phyloP scores from a whole-genome alignment of 1,140 invertebrate species.

The Galendromus occidentalis region DNA sequence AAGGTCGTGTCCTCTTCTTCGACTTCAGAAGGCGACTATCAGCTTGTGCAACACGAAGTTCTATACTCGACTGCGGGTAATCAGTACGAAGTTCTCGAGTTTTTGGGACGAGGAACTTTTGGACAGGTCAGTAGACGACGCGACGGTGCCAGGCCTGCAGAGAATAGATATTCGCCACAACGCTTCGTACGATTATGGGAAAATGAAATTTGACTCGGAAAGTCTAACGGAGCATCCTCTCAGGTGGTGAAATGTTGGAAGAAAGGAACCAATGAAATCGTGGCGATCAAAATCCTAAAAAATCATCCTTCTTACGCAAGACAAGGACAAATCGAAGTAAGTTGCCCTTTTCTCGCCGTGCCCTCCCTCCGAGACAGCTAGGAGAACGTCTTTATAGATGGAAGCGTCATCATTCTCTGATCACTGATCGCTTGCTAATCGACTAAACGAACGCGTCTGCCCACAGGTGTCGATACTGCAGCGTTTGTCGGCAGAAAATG shows the following conservation, averaged over 20 bases:
- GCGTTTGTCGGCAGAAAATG: constrained; percentile 93
- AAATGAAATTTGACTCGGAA: neutral
- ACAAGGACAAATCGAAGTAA: constrained; percentile 96
- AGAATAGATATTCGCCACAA: neutral
- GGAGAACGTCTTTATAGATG: neutral
- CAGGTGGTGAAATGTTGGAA: constrained; percentile 99
- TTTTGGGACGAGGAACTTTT: constrained; percentile 93
- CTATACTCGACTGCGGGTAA: constrained; percentile 70
- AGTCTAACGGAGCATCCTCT: neutral
- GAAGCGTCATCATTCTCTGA: neutral
- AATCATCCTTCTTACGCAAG: constrained; percentile 99
- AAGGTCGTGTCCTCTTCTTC: constrained; percentile 23
- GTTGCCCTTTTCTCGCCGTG: neutral
- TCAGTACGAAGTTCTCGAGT: constrained; percentile 93
- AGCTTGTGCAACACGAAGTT: constrained; percentile 92
- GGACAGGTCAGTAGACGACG: constrained; percentile 62
- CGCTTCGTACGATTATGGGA: neutral
- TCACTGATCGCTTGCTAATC: neutral
- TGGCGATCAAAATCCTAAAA: constrained; percentile 98
- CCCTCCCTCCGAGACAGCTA: neutral
- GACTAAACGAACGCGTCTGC: neutral
- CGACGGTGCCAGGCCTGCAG: too few species aligned
- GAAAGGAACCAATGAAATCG: constrained; percentile 98
- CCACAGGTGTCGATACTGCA: constrained; percentile 76
- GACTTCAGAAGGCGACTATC: constrained; percentile 76